Base-by-base conservation (phyloP, 2,888 invertebrate species). In the Siphlonurus alternatus region DNA sequence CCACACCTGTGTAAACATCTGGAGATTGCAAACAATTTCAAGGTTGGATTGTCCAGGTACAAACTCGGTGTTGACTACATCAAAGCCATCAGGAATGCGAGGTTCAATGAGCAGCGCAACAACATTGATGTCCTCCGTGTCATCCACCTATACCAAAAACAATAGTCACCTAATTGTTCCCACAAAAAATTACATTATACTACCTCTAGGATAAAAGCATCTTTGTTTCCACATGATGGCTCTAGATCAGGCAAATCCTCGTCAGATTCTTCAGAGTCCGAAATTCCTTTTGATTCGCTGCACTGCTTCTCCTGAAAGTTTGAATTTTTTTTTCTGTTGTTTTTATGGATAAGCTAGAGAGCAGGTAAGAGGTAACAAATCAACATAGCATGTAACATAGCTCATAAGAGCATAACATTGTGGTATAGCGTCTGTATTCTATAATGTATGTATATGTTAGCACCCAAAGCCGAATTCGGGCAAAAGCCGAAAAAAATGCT, bases 1-100 rank as follows among this genome's bases (percentile, higher is more conserved):
- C 78, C 89, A 89, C 22, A 93, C 84, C 74, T 93, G 92, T 0
- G 90, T 85, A 72, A 92, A 91, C 87, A 90, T 89, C 79, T 91
- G 87, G 56, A 87, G 76, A 74, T 86, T 87, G 69, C 82, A 79
- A 0, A 86, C 83, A 10, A 84, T 80, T 70, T 86, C 85, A 67
- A 83, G 76, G 66, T 84, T 84, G 59, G 67, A 63, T 66, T 86
- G 76, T 0, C 89, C 90, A 1, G 89, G 88, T 64, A 89, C 83
- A 25, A 78, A 79, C 74, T 90, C 87, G 0, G 88, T 89, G 71
- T 88, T 89, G 59, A 87, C 88, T 60, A 89, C 83, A 70, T 88
- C 85, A 72, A 89, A 87, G 63, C 88, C 89, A 66, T 84, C 83
- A 0, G 89, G 89, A 1, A 87, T 84, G 65, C 81, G 80, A 1